Conservation (phyloP, 2,888 invertebrate species). For the Penaeus monodon region DNA sequence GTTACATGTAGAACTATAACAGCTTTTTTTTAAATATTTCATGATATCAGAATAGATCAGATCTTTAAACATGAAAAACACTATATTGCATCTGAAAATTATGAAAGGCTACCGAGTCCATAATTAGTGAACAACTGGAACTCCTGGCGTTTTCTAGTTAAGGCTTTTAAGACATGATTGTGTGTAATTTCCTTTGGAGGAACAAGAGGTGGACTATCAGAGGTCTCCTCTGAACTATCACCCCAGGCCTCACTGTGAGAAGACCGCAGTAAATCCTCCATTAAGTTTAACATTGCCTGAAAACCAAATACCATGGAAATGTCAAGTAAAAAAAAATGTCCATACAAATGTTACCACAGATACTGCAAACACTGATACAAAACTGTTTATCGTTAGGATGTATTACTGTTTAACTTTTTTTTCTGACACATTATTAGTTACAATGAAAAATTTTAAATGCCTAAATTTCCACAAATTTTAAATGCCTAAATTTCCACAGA, state of each 20-base stretch:
- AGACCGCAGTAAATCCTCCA: constrained; percentile 44
- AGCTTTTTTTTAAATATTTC: no score
- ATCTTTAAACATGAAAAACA: no score
- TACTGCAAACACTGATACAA: not conserved
- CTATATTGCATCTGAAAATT: no score
- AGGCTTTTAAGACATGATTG: constrained; percentile 34
- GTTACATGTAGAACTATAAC: no score
- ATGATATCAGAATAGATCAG: no score
- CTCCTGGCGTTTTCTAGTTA: constrained; percentile 29
- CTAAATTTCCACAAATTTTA: no score
- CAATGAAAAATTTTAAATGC: no score
- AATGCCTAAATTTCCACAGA: no score
- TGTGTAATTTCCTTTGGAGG: constrained; percentile 30
- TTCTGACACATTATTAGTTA: no score
- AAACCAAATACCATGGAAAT: not conserved
- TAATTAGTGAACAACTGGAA: constrained; percentile 46
- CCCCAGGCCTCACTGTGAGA: constrained; percentile 40
- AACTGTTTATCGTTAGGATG: not conserved
- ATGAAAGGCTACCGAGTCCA: constrained; percentile 23
- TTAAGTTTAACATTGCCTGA: constrained; percentile 33
- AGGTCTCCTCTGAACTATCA: not conserved
- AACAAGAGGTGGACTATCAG: not conserved
- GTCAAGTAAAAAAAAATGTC: no score
- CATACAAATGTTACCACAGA: not conserved
- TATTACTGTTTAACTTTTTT: not conserved